Evolutionary conservation across 2,113 vertebrate genomes (phyloP), one percentile per base, ranked within the genome.

Genomic region (Manacus vitellinus): DNA sequence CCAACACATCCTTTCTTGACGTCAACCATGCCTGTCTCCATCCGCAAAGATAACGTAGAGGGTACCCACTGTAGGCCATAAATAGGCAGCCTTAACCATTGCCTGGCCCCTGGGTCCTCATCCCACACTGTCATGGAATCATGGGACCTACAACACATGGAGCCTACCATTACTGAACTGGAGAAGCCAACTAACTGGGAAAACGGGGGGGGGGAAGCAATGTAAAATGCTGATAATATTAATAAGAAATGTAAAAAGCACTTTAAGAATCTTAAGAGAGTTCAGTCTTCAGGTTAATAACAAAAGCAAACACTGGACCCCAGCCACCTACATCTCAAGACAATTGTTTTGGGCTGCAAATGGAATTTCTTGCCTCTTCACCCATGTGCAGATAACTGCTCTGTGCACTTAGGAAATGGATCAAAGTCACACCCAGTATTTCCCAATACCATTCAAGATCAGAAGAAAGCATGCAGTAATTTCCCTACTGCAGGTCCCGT

Each of bases 401-500:
- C 30, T 58, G n/a, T 59, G 43, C 9, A 12, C 28, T 84, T 30
- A 81, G 21, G 41, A 76, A 88, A n/a, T 8, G 6, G 6, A 88
- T 61, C 27, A 22, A 14, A 89, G 80, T 61, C 56, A 82, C 89
- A 65, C 77, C 89, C 33, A 47, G 14, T 55, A 55, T 91, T 94
- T 94, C 76, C 14, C 61, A 89, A 94, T 20, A 61, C 21, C 16
- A 31, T 21, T 33, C 10, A 9, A 70, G 44, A 88, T 77, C 39
- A n/a, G 15, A 28, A 43, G 19, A 25, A 81, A 56, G 7, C 37
- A 72, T 5, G 4, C 11, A 25, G 8, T 3, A 8, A n/a, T 46
- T 83, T 55, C 79, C 79, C 79, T 28, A 14, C 12, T 1, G 0
- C 8, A 46, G 14, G 6, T 91, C 18, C 25, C 0, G 0, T 41